Evolutionary conservation across 2,888 invertebrate species (phyloP), one percentile per base, ranked within the genome.

Genomic region (Oligia latruncula): DNA sequence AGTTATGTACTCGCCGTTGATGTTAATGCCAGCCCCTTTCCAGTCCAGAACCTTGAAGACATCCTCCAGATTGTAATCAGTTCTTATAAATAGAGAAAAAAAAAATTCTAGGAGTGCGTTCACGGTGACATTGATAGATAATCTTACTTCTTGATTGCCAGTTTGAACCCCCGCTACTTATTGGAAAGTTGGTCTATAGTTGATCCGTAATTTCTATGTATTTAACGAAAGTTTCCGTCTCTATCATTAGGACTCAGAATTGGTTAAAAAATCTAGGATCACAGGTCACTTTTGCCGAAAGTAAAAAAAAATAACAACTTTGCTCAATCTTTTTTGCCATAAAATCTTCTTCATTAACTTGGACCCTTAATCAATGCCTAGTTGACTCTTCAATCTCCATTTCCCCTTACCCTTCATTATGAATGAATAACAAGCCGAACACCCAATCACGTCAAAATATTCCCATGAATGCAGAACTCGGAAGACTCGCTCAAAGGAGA

Each of bases 371-470:
- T 8, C 4, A 1, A 55, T 9, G 8, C 1, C 4, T 1, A 43
- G 17, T 46, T 55, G 23, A 17, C 43, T 23, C 11, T 40, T 29
- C 43, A 43, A 60, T 6, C 40, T 2, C 43, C 15, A 65, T 77
- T 55, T 15, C 20, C 20, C 6, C 9, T 46, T 68, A 29, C n/a
- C 20, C 35, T 52, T 2, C 23, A 55, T 23, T n/a, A 55, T 17
- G 1, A 71, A 71, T 71, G 4, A 67, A 64, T 52, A 62, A 65
- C 17, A 60, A 64, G 65, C 60, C 23, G 11, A 46, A 55, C 67
- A 65, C 58, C 64, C 60, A 62, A 71, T 74, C 67, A 74, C 65
- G 20, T 60, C 68, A 68, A 66, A 70, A 71, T 66, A 80, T 65
- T 49, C 46, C 64, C 40, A 55, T 77, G 67, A 84, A 84, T 65